Base-by-base conservation (phyloP, 2,888 invertebrate species). In the Tuta absoluta region DNA sequence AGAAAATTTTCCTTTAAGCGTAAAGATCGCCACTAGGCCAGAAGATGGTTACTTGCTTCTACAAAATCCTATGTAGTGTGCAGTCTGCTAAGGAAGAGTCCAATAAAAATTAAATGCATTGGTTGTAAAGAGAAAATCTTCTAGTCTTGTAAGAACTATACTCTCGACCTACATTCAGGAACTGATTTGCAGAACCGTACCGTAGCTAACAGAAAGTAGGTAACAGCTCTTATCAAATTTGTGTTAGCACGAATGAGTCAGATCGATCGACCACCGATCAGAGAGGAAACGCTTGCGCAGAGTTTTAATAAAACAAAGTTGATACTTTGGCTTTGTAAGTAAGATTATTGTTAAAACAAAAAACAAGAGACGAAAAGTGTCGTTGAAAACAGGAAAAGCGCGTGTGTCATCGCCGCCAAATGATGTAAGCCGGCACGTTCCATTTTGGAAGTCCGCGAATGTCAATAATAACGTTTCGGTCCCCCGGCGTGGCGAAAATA, bases 381-480 rank as follows among this genome's bases (percentile, higher is more conserved):
- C 8, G 21, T 48, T n/a, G 21, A 45, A 53, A 64, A 53, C 64
- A 41, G 64, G 65, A 65, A 63, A 63, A 28, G 62, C 48, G 23
- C 17, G 37, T 58, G 63, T 28, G 59, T 61, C 51, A 58, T 51
- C 33, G 53, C 38, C 21, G 62, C 65, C 71, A 71, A 74, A 75
- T 84, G 80, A 84, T 83, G 83, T 82, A 84, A 85, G 82, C 73
- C 67, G 71, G 23, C 66, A 69, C 67, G 74, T 71, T 76, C 76
- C 75, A 78, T 82, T 85, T 87, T 84, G 85, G 84, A 79, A 80
- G 82, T 86, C 85, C 70, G 89, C 90, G 86, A 91, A 90, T 90
- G 90, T 90, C 91, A 89, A 89, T 89, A 90, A 87, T 89, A 89
- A 86, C 86, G 87, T 84, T 84, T 83, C 85, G 85, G 86, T 88